phyloP scores from a whole-genome alignment of 2,797 vertebrate genomes.

The Ispidina lecontei region DNA sequence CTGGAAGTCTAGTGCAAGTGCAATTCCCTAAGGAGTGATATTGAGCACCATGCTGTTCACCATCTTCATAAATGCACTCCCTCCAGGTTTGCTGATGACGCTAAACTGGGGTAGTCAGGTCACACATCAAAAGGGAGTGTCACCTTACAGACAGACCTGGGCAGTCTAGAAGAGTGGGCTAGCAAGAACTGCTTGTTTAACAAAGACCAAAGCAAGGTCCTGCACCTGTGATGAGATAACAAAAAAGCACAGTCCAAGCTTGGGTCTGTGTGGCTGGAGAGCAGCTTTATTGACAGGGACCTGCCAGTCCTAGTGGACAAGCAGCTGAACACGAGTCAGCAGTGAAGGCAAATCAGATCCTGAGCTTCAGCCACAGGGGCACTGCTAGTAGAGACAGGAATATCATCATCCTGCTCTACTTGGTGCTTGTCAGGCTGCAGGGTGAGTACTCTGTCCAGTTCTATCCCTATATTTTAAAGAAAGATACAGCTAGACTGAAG shows the following conservation, averaged over 20 bases:
- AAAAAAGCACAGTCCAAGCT: background rate
- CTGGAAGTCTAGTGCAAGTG: background rate
- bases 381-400: no score
- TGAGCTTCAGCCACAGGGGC: background rate
- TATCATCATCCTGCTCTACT: background rate
- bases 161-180: background rate
- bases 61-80: background rate
- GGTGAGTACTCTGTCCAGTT: background rate
- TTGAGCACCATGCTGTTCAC: no score
- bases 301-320: background rate
- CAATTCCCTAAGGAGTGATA: background rate
- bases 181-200: background rate
- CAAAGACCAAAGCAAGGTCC: background rate
- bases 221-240: background rate
- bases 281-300: background rate
- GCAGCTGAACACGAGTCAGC: no score
- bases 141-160: background rate
- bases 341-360: background rate
- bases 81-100: background rate
- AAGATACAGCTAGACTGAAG: background rate
- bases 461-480: background rate
- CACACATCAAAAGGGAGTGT: background rate
- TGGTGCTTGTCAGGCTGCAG: background rate
- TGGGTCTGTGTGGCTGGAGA: background rate
- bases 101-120: background rate